phyloP scores from a whole-genome alignment of 2,888 invertebrate species.

The Deroplatys truncata region DNA sequence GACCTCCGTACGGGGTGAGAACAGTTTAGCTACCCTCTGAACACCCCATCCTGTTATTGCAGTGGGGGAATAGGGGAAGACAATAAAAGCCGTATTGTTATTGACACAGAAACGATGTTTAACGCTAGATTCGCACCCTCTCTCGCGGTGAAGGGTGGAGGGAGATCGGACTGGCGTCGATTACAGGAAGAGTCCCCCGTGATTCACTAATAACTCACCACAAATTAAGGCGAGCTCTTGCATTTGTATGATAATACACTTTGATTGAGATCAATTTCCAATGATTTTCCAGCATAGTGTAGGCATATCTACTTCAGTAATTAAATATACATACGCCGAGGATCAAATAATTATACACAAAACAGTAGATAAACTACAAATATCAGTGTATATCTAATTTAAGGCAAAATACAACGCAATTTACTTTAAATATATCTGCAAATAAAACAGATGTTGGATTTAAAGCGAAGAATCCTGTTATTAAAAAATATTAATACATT shows the following conservation, averaged over 20 bases:
- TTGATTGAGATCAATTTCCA: not conserved
- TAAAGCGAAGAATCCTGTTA: too few relatives aligned
- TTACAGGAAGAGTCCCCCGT: not conserved
- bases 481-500: too few relatives aligned
- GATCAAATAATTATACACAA: too few relatives aligned
- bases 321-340: too few relatives aligned
- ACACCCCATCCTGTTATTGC: not conserved
- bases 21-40: not conserved
- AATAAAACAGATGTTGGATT: too few relatives aligned
- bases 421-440: too few relatives aligned
- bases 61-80: not conserved
- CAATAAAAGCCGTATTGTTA: constrained; percentile 9
- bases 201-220: not conserved
- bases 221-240: not conserved
- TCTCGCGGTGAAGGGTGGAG: not conserved
- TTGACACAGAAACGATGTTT: constrained; percentile 14
- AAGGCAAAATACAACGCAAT: too few relatives aligned
- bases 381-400: too few relatives aligned
- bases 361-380: too few relatives aligned
- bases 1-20: not conserved
- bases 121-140: constrained; percentile 3
- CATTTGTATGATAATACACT: not conserved
- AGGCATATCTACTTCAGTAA: too few relatives aligned
- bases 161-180: not conserved
- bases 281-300: not conserved